Base-by-base conservation (phyloP, 1,140 invertebrate species). In the Adoxophyes honmai region DNA sequence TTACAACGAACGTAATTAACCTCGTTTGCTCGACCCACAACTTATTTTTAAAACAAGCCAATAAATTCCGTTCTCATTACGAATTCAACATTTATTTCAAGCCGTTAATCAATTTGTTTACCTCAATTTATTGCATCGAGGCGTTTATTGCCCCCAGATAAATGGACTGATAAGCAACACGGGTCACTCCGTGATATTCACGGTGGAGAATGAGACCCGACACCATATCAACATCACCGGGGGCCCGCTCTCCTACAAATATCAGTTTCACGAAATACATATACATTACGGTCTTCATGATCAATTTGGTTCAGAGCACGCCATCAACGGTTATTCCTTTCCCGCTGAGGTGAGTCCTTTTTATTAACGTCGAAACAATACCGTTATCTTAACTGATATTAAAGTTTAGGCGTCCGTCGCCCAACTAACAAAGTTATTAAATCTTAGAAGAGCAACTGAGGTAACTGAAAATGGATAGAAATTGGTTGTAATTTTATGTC, bases 161-260 rank as follows among this genome's bases (percentile, higher is more conserved):
- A 95, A 94, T 62, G 97, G 97, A 0, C 88, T 94, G 14, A 93
- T 99, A 36, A 93, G 92, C 64, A 99, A 99, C 85, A 98, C 96
- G 0, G 97, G 97, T 0, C 97, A 98, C 83, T 96, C 97, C 55
- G 95, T 99, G 42, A 95, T 98, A 63, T 96, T 99, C 85, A 95
- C 94, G 0, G 94, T 97, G 21, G 96, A 98, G 73, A 96, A 96
- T 71, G 94, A 95, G 66, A 94, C 93, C 0, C 91, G 93, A 59
- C 94, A 94, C 78, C 93, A 94, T 66, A 94, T 98, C 62, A 98
- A 98, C 87, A 95, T 99, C 55, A 96, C 95, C 0, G 96, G 96
- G 0, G 98, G 98, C 1, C 97, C 98, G 2, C 91, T 98, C 14
- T 97, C 97, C 51, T 99, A 99, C 89, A 96, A 95, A 64, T 99